Evolutionary conservation across 2,888 invertebrate genomes (phyloP), one percentile per base, ranked within the genome.

Genomic region (Stenoptilia bipunctidactyla): DNA sequence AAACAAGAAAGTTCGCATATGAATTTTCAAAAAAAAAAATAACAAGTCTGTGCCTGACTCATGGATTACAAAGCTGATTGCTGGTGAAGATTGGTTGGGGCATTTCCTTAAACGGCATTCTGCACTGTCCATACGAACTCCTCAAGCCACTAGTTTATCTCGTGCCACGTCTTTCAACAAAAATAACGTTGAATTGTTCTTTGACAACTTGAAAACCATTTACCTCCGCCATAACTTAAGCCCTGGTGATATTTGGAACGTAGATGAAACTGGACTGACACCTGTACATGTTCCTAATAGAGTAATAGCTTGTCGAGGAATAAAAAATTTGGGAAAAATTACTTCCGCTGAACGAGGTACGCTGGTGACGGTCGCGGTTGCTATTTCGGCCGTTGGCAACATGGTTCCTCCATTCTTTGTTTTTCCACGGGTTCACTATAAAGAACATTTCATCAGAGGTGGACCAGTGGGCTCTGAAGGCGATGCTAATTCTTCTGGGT

Each of bases 271-370:
- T 27, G 52, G 50, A 41, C 40, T 51, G 12, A 39, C 46, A 10
- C 47, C 50, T 2, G 43, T 47, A 9, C 48, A 52, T 15, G 45
- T 46, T 14, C 46, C 51, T 13, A 41, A 44, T 34, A 49, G 30
- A 49, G 46, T 51, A 44, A 46, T 52, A 46, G 50, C 53, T 45
- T 27, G 36, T n/a, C 51, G 40, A 47, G 49, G 50, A 45, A 25
- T 46, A 1, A 50, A 51, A 36, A 49, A 50, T 49, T 46, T 51
- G 43, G 51, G 52, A 34, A 47, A 50, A 48, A 47, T 37, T 50
- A 53, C 53, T 34, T 53, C 50, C 36, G 50, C 49, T 40, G 53
- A 51, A 36, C 49, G 53, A 45, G 52, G 49, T 15, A 13, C 43
- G 15, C 40, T 47, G 15, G 45, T 48, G 8, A 47, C 47, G 15